Conservation (phyloP, 2,113 vertebrate species). For the Tupaia chinensis region DNA sequence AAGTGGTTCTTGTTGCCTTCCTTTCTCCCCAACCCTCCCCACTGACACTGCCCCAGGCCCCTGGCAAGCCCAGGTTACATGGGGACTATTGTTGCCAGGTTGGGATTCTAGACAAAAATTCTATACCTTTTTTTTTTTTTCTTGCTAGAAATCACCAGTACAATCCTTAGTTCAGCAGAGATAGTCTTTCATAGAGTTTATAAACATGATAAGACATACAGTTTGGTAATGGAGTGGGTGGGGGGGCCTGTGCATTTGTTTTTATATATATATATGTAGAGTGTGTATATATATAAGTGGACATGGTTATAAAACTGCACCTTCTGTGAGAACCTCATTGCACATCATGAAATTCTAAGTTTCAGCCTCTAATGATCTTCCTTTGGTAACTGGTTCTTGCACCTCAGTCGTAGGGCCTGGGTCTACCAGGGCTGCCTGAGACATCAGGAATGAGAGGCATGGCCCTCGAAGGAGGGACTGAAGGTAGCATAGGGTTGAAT, state of each 20-base stretch:
- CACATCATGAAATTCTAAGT: slow-evolving; percentile 74
- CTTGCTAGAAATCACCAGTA: slow-evolving; percentile 86
- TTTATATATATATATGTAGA: slow-evolving; percentile 72
- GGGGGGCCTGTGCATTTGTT: slow-evolving; percentile 84
- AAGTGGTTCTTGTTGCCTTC: slow-evolving; percentile 69
- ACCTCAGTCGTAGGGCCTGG: slow-evolving; percentile 85
- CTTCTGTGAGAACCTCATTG: slow-evolving; percentile 83
- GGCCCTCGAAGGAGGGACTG: slow-evolving; percentile 11
- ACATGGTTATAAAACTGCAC: slow-evolving; percentile 87
- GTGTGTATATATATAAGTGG: slow-evolving; percentile 84
- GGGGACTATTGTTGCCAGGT: slow-evolving; percentile 73
- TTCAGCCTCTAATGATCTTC: slow-evolving; percentile 85
- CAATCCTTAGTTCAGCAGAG: slow-evolving; percentile 93
- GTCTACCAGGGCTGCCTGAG: slow-evolving; percentile 88
- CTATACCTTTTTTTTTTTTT: slow-evolving; percentile 66
- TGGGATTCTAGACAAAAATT: slow-evolving; percentile 81
- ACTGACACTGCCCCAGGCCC: slow-evolving; percentile 8
- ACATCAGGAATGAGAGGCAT: slow-evolving; percentile 85
- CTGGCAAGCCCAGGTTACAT: slow-evolving; percentile 47
- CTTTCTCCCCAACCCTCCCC: slow-evolving; percentile 36
- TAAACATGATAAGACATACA: slow-evolving; percentile 91
- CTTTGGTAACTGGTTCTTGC: slow-evolving; percentile 88
- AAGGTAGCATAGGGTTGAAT: slow-evolving; percentile 72
- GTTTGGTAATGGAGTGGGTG: slow-evolving; percentile 81
- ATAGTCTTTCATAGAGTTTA: slow-evolving; percentile 94